Conservation (phyloP, 2,113 vertebrate species). For the Trachemys scripta region DNA sequence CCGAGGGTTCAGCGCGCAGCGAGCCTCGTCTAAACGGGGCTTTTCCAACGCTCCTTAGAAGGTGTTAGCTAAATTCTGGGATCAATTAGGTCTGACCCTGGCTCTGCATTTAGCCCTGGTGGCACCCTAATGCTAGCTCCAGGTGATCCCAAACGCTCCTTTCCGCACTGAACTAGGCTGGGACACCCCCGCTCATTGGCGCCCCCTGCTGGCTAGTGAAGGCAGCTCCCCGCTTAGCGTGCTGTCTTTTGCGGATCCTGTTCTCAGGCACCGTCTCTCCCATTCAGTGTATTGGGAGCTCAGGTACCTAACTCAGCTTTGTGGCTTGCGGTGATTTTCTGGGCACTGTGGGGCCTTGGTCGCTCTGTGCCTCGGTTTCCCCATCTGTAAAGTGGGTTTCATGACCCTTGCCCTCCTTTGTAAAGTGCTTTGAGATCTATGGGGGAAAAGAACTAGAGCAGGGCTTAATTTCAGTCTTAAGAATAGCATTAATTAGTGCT, state of each 20-base stretch:
- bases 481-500: not conserved
- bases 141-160: not conserved
- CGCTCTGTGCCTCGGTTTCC: not conserved
- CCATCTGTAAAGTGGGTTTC: not conserved
- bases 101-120: too few relatives aligned
- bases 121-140: not conserved
- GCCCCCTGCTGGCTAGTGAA: not conserved
- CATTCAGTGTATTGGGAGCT: not conserved
- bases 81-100: not conserved
- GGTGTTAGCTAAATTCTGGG: not conserved
- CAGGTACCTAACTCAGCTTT: not conserved
- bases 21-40: too few relatives aligned
- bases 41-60: too few relatives aligned
- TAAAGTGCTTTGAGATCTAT: not conserved
- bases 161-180: too few relatives aligned
- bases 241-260: not conserved
- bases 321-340: not conserved
- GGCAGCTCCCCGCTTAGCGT: not conserved
- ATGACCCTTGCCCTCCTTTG: not conserved
- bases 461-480: not conserved
- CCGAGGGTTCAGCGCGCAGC: not conserved
- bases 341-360: not conserved
- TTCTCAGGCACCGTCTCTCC: not conserved
- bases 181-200: too few relatives aligned
- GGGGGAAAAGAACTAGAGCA: not conserved